Base-by-base conservation (phyloP, 1,140 invertebrate genomes). In the Nasonia longicornis region DNA sequence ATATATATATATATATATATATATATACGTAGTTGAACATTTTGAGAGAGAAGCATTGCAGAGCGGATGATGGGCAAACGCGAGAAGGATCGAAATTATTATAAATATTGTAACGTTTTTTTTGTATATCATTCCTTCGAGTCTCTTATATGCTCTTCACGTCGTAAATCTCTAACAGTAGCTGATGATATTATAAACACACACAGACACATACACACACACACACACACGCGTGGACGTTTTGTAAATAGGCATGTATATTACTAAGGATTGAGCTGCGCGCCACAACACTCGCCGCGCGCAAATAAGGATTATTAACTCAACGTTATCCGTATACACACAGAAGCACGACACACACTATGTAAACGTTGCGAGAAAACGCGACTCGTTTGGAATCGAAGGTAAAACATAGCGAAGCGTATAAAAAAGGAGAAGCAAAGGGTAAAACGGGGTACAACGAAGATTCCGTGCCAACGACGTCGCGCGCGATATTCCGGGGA, bases 241-340 rank as follows among this genome's bases (percentile, higher is more conserved):
- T 29, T 74, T 74, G 72, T 74, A 74, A 20, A 58, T 58, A 74
- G 6, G 38, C 14, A 31, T 58, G 72, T 74, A 74, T 29, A 74
- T 63, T 75, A 35, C 14, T 63, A 58, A 58, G 16, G 16, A 20
- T 58, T 63, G 52, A 35, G 14, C 6, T 63, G 52, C 31, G 1
- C 16, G 16, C 2, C 2, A n/a, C 0, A 58, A 58, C 52, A 58
- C 45, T 14, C 45, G 14, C 11, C 12, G 2, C 11, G 45, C 12
- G 3, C 10, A 14, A 14, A 48, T 14, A 10, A 16, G 45, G 45
- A 48, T 48, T 48, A 48, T 48, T 48, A 48, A 48, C 52, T 58
- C 52, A n/a, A 58, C 52, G 52, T 58, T 52, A 52, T 52, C 16
- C 48, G 16, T n/a, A 58, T 58, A n/a, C 16, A 58, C 12, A 52